Evolutionary conservation across 1,140 invertebrate species (phyloP), one percentile per base, ranked within the genome.

Genomic region (Brachionus koreanus): DNA sequence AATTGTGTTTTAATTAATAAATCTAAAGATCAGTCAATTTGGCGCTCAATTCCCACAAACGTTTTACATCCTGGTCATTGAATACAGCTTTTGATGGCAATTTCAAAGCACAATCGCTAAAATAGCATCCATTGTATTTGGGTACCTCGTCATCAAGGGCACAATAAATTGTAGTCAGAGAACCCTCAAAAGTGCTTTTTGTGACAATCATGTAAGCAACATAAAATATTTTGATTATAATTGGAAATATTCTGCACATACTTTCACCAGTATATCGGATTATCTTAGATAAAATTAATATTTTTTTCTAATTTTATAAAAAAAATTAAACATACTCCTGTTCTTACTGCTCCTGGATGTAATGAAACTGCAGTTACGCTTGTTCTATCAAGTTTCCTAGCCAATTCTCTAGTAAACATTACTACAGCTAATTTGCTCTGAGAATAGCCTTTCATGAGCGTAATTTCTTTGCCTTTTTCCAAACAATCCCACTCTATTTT

Each of bases 91-190:
- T 57, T 6, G 42, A 43, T 16, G 79, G 79, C 57, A 35, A 19
- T 42, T 67, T 72, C 25, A 29, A 25, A 16, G 25, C 33, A 65
- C 76, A 79, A 33, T 79, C 76, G 23, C 76, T 87, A 88, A 52
- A 83, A 82, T 65, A 74, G 43, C 25, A 74, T 43, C 94, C 95
- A 19, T 88, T 92, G 0, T 93, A 90, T 46, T 90, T 91, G 76
- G 92, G 89, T 0, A 96, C 86, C 77, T 93, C 92, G 72, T 94
- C 92, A 23, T 93, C 91, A 10, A 87, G 84, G 43, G 87, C 83
- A 83, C 87, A 87, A 83, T 88, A 87, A 16, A 90, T 86, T 5
- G 86, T 85, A 2, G 88, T 89, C 83, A 89, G 87, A 5, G 89
- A 88, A 0, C 89, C 89, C 84, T 90, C 87, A 61, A 87, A 84